Percentiles rank a stretch among this genome's conserved stretches.
Conservation (phyloP, 1,140 invertebrate species). For the Galleria mellonella region DNA sequence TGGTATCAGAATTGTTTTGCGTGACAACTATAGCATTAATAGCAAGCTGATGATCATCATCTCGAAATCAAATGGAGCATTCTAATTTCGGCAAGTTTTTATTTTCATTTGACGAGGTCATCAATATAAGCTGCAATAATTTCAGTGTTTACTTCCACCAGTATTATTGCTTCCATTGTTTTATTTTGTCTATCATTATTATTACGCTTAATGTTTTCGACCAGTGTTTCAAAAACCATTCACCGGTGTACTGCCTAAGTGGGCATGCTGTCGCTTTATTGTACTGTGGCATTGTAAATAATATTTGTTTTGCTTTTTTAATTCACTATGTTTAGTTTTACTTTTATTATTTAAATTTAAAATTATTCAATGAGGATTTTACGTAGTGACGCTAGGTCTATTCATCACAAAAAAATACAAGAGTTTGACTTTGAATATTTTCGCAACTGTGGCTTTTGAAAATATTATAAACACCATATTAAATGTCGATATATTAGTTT, state of each 20-base stretch:
- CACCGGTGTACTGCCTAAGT: constrained; percentile 54
- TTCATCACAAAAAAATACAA: constrained; percentile 51
- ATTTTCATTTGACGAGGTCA: constrained; percentile 5
- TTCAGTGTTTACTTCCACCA: constrained; percentile 32
- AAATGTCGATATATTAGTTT: constrained; percentile 22
- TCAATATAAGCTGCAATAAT: background rate
- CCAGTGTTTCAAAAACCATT: constrained; percentile 13
- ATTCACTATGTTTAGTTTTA: constrained; percentile 42
- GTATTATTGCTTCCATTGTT: constrained; percentile 49
- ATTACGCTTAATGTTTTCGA: constrained; percentile 13
- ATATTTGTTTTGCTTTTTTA: constrained; percentile 45
- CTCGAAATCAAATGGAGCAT: background rate
- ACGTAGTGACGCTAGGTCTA: constrained; percentile 45
- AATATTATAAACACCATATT: constrained; percentile 32
- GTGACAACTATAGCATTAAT: no score
- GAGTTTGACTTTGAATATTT: constrained; percentile 72
- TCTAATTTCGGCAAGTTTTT: constrained; percentile 12
- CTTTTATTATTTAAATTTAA: constrained; percentile 41
- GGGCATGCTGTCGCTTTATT: constrained; percentile 63
- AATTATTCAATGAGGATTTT: constrained; percentile 37
- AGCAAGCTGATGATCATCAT: no score
- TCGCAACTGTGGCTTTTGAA: constrained; percentile 42
- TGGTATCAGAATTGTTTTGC: no score
- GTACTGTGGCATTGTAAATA: constrained; percentile 63
- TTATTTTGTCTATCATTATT: constrained; percentile 22